phyloP scores from a whole-genome alignment of 1,140 invertebrate genomes.

The Trichomalopsis sarcophagae region DNA sequence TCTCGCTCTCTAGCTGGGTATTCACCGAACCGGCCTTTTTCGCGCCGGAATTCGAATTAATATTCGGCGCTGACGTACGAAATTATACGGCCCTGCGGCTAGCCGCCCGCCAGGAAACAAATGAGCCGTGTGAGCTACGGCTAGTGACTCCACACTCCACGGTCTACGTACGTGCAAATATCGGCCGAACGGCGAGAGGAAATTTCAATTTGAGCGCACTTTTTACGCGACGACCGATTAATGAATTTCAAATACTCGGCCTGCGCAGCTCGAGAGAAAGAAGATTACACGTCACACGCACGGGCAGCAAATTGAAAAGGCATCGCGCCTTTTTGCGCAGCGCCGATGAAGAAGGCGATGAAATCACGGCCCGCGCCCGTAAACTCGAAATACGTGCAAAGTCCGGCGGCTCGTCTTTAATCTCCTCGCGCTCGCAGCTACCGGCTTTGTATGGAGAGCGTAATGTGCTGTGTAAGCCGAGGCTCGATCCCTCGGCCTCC shows the following conservation, averaged over 20 bases:
- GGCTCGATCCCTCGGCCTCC: slow-evolving; percentile 40
- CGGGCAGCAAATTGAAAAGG: not conserved
- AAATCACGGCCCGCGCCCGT: slow-evolving; percentile 11
- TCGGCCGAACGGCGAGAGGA: too few species aligned
- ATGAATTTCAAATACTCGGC: not conserved
- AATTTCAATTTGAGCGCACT: too few species aligned
- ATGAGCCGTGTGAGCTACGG: too few species aligned
- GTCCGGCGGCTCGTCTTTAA: slow-evolving; percentile 49
- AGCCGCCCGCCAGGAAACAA: too few species aligned
- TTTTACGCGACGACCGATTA: slow-evolving; percentile 51
- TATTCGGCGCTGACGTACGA: slow-evolving; percentile 74
- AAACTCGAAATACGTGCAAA: slow-evolving; percentile 36
- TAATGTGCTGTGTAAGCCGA: slow-evolving; percentile 48
- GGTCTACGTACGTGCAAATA: too few species aligned
- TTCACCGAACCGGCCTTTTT: slow-evolving; percentile 16
- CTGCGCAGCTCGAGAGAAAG: not conserved
- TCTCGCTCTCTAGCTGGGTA: too few species aligned
- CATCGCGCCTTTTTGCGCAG: slow-evolving; percentile 5
- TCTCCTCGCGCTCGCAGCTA: slow-evolving; percentile 32
- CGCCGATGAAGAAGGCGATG: slow-evolving; percentile 26
- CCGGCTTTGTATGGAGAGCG: slow-evolving; percentile 39
- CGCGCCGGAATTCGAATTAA: slow-evolving; percentile 73
- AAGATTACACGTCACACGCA: too few species aligned
- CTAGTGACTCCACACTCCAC: too few species aligned
- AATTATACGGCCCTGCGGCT: slow-evolving; percentile 50